These are phyloP conservation scores for Hyposoter didymator DNA, from an alignment of 2,888 invertebrate genomes.

Conservation along the genomic window DNA sequence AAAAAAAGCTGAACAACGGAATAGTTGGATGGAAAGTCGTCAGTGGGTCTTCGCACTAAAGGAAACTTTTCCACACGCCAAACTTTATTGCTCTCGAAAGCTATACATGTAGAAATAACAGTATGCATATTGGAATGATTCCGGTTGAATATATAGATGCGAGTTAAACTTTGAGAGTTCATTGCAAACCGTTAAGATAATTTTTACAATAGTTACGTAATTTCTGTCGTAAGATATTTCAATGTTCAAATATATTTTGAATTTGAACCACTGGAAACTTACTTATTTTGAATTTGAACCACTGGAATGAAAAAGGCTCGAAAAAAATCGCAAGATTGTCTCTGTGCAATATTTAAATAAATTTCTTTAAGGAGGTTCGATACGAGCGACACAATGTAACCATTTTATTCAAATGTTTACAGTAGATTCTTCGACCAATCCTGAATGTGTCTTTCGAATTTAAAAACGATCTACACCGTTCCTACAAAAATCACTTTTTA, in stretches of 20 bases:
- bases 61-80: conserved; percentile 47
- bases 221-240: background rate
- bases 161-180: conserved; percentile 12
- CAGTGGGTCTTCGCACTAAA: conserved; percentile 39
- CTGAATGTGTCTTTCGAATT: no score
- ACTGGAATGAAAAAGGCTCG: no score
- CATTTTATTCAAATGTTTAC: no score
- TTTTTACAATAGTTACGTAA: background rate
- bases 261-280: no score
- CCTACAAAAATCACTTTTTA: no score
- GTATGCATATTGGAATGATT: background rate
- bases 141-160: background rate
- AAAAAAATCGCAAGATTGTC: no score
- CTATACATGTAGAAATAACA: conserved; percentile 3
- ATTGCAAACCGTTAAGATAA: conserved; percentile 20
- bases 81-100: conserved; percentile 53
- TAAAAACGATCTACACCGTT: no score
- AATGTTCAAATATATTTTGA: background rate
- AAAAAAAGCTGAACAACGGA: conserved; percentile 32
- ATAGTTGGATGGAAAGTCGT: conserved; percentile 58
- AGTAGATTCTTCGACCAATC: no score
- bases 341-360: no score
- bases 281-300: no score
- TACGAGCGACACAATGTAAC: no score
- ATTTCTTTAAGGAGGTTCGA: no score